Conservation (phyloP, 2,888 invertebrate genomes). For the Scaptodrosophila latifasciaeformis region DNA sequence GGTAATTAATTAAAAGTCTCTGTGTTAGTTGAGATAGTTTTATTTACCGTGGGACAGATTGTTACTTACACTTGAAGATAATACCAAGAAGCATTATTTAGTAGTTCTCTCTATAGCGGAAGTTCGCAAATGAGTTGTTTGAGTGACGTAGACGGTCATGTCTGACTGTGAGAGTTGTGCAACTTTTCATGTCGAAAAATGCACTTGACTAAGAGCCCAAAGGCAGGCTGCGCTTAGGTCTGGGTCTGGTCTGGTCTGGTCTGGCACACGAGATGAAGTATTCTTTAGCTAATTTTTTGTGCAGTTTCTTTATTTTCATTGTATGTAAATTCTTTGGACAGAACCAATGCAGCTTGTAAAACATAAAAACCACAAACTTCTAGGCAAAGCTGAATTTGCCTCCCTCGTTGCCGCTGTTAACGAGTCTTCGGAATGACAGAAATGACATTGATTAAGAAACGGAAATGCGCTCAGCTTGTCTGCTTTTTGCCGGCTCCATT, state of each 20-base stretch:
- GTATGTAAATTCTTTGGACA: conserved; percentile 51
- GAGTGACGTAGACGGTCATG: no score
- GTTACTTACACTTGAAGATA: conserved; percentile 31
- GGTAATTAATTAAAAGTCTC: conserved; percentile 6
- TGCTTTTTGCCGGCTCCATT: conserved; percentile 8
- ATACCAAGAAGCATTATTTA: conserved; percentile 14
- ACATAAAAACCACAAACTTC: conserved; percentile 39
- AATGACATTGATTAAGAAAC: conserved; percentile 63
- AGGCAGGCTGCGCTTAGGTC: conserved; percentile 12
- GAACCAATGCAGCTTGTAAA: conserved; percentile 24
- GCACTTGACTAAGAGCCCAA: conserved; percentile 49
- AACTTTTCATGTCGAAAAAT: no score
- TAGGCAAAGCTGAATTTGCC: not conserved
- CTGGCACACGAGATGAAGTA: no score
- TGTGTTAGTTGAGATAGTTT: conserved; percentile 35
- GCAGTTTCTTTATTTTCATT: conserved; percentile 25
- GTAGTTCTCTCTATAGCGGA: no score
- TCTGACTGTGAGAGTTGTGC: no score
- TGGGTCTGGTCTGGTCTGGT: no score
- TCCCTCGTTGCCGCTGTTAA: no score
- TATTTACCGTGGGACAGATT: conserved; percentile 60
- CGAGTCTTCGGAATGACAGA: conserved; percentile 52
- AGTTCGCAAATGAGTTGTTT: not conserved
- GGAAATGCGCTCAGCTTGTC: conserved; percentile 58
- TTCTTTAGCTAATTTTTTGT: not conserved